Conservation (phyloP, 2,888 invertebrate species). For the Aporophyla nigra region DNA sequence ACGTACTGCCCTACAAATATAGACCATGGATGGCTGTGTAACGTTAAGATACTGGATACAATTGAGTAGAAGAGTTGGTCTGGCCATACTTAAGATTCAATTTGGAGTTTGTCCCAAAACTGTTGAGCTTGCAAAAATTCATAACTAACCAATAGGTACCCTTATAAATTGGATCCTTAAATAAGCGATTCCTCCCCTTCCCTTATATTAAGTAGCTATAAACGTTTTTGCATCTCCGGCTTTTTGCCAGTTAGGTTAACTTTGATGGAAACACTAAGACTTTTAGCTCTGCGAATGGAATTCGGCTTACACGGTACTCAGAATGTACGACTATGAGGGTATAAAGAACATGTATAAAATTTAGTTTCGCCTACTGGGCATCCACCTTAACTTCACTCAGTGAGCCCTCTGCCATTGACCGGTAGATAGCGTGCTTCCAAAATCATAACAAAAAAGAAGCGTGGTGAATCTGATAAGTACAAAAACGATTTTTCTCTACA, state of each 20-base stretch:
- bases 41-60: neutral
- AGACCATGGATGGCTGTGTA: neutral
- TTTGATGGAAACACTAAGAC: neutral
- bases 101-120: neutral
- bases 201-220: neutral
- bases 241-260: neutral
- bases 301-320: neutral
- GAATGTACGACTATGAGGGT: constrained; percentile 9
- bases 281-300: constrained; percentile 5
- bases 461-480: neutral
- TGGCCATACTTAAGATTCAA: neutral
- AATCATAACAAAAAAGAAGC: constrained; percentile 24
- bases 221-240: neutral
- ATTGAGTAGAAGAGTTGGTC: neutral
- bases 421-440: constrained; percentile 43
- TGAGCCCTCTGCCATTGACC: neutral
- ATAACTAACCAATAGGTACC: neutral
- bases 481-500: neutral
- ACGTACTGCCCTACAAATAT: neutral
- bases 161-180: neutral
- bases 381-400: constrained; percentile 9
- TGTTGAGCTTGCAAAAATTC: neutral
- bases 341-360: constrained; percentile 10
- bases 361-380: neutral
- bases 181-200: neutral